Conservation (phyloP, 2,888 invertebrate genomes). For the Caenorhabditis parvicauda region DNA sequence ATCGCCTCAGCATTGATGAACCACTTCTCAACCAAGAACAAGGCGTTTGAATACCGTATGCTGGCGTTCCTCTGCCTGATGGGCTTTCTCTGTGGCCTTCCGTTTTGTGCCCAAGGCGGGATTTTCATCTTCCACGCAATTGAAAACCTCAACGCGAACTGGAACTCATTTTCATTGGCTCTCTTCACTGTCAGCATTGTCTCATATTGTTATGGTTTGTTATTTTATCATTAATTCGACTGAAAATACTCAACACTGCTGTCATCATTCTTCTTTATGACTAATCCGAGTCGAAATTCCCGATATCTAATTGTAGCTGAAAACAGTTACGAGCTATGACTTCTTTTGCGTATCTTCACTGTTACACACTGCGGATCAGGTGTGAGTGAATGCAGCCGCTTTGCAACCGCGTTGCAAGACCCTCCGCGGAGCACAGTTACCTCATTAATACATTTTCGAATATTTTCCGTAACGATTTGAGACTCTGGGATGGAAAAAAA, state of each 20-base stretch:
- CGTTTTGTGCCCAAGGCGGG: constrained; percentile 57
- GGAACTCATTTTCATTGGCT: constrained; percentile 56
- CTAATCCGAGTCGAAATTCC: no score
- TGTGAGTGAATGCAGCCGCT: no score
- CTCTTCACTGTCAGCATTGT: constrained; percentile 51
- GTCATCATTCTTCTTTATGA: background rate
- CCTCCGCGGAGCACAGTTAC: no score
- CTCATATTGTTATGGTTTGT: constrained; percentile 51
- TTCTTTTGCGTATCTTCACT: no score
- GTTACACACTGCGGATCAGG: no score
- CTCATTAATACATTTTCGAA: no score
- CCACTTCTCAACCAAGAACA: constrained; percentile 49
- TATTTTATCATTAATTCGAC: background rate
- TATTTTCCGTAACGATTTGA: no score
- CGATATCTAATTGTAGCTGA: no score
- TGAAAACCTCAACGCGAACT: constrained; percentile 58
- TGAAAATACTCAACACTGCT: background rate
- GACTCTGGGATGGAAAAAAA: no score
- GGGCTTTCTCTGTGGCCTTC: constrained; percentile 56
- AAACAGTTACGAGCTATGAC: background rate
- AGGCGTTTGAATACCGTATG: constrained; percentile 49
- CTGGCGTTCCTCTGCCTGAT: constrained; percentile 46
- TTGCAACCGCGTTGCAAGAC: no score
- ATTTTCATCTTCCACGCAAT: constrained; percentile 60
- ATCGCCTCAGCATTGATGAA: constrained; percentile 56